Evolutionary conservation across 2,113 vertebrate species (phyloP).

Genomic region (Callopanchax toddi): DNA sequence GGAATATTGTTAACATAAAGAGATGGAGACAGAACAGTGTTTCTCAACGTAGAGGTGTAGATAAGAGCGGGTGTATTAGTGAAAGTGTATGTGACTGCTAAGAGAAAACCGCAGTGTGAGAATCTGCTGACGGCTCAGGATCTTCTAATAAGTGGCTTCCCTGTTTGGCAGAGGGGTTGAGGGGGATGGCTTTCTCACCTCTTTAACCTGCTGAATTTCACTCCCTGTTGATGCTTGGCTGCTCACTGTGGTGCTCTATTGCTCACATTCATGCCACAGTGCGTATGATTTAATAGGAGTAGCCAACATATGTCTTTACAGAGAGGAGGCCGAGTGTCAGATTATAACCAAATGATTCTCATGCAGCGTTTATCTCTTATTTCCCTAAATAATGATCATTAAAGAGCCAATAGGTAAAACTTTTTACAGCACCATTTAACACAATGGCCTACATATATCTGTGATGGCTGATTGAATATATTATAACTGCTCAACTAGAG

Average conservation of each 20-base stretch:
- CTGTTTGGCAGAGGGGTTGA: conserved; percentile 26
- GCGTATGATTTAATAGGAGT: conserved; percentile 46
- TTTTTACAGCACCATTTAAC: background rate
- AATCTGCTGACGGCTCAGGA: conserved; percentile 62
- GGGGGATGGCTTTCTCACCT: conserved; percentile 31
- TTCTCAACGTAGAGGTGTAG: conserved; percentile 5
- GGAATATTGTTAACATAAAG: conserved; percentile 18
- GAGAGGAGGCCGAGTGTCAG: conserved; percentile 13
- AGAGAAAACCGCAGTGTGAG: conserved; percentile 20
- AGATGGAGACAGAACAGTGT: conserved; percentile 9
- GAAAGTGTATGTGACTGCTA: conserved; percentile 27
- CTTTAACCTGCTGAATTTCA: conserved; percentile 48
- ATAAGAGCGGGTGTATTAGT: conserved; percentile 7
- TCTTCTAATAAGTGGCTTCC: conserved; percentile 57
- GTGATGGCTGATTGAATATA: background rate
- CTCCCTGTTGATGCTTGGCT: conserved; percentile 31
- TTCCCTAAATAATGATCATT: conserved; percentile 14
- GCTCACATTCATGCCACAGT: conserved; percentile 28
- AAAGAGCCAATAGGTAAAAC: background rate
- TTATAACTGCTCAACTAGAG: background rate
- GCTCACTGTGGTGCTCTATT: conserved; percentile 25
- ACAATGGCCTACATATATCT: background rate
- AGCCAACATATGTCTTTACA: conserved; percentile 21
- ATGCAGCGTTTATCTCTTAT: conserved; percentile 27
- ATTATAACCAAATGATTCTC: conserved; percentile 26